Evolutionary conservation across 35 echinoderm and acorn worm genomes (phyloP).

Genomic region (Chiridota heheva): DNA sequence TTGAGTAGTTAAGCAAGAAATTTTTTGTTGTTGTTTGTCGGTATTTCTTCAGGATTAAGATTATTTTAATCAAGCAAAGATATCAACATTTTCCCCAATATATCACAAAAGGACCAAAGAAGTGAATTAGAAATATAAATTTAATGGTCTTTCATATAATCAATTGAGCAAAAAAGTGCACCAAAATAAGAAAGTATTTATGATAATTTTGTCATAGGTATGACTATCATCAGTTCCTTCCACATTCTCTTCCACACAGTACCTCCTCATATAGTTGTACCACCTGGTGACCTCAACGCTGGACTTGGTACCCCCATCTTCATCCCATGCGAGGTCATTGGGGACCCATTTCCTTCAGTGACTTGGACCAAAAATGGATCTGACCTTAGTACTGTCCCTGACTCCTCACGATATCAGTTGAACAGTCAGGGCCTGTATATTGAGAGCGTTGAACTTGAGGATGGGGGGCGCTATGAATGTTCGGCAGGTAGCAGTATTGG

Average conservation of each 20-base stretch:
- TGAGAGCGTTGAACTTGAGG: conserved; percentile 21
- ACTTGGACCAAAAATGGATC: conserved; percentile 79
- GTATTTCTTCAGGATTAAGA: no score
- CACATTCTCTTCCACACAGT: conserved; percentile 58
- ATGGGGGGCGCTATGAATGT: conserved; percentile 69
- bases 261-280: conserved; percentile 60
- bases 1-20: no score
- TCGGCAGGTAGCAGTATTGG: conserved; percentile 69
- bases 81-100: no score
- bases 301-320: conserved; percentile 41
- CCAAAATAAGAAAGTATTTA: no score
- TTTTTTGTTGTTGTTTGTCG: no score
- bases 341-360: conserved; percentile 64
- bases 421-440: conserved; percentile 72
- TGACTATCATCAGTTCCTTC: no score
- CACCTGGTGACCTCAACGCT: conserved; percentile 44
- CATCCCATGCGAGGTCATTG: conserved; percentile 71
- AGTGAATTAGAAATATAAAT: no score
- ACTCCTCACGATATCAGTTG: conserved; percentile 43
- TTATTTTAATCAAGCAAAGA: no score
- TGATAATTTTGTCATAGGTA: no score
- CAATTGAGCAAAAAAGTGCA: no score
- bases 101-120: no score
- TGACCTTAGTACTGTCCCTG: conserved; percentile 46
- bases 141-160: no score